Evolutionary conservation across 2,113 vertebrate species (phyloP).

Genomic region (Mesitornis unicolor): DNA sequence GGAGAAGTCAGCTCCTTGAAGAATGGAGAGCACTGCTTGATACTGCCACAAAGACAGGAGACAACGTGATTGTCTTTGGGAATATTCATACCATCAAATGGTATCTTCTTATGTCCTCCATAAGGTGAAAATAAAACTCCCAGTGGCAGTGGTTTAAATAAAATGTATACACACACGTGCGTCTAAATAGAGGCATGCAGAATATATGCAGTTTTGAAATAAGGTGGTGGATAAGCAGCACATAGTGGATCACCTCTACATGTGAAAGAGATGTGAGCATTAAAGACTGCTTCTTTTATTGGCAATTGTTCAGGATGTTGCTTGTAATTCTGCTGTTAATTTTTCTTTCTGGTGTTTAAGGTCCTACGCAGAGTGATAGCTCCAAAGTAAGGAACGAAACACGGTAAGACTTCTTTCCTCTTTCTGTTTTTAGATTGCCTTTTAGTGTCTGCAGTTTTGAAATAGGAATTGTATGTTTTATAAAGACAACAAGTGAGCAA

Average conservation of each 20-base stretch:
- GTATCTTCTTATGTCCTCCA: neutral
- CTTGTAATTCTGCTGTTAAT: neutral
- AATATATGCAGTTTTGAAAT: neutral
- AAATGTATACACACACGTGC: too few species aligned
- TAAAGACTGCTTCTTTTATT: neutral
- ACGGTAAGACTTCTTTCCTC: conserved; percentile 49
- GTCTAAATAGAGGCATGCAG: neutral
- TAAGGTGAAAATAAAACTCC: neutral
- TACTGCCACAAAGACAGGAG: neutral
- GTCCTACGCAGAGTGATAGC: conserved; percentile 78
- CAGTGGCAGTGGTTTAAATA: neutral
- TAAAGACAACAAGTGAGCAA: neutral
- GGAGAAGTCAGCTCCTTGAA: neutral
- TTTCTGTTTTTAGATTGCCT: neutral
- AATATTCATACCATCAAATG: neutral
- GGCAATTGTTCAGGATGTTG: neutral
- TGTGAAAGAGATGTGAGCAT: neutral
- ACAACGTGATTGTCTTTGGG: neutral
- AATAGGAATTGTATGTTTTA: neutral
- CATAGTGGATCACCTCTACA: neutral
- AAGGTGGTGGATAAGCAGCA: neutral
- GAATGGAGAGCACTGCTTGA: neutral
- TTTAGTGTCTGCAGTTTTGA: neutral
- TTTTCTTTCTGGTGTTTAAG: conserved; percentile 69
- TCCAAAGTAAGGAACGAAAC: conserved; percentile 78